Base-by-base conservation (phyloP, 1,140 invertebrate species). In the Vanessa tameamea region DNA sequence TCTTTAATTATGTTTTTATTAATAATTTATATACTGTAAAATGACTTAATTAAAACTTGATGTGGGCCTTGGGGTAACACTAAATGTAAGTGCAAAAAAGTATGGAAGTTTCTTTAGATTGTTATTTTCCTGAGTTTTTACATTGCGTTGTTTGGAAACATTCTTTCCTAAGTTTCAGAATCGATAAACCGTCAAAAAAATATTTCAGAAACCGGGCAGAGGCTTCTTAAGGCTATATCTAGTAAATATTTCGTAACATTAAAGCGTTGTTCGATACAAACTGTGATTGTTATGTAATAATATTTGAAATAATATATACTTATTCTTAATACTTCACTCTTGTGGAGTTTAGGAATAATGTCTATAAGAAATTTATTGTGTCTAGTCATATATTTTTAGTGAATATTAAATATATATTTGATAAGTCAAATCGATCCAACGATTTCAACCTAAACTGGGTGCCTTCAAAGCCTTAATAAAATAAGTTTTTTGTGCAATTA, bases 391-490 rank as follows among this genome's bases (percentile, higher is more conserved):
- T 65, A 75, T 75, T 69, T 61, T 69, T 70, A 43, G 37, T 77
- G 47, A 73, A 15, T 55, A 47, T 59, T 48, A 70, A 65, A n/a
- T 63, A 51, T 61, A 47, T 66, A 57, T 57, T 57, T 1, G 26
- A 6, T 31, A 65, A 78, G 64, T 65, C 3, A 20, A 72, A 43
- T 64, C 20, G 64, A 23, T 50, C 70, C 78, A 77, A 68, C 76
- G 73, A 79, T 69, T 50, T 43, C 75, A 61, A 50, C 31, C 13
- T 59, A 12, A 76, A 71, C 61, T 64, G 71, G 66, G 70, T 78
- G 78, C 78, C 78, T 80, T 79, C 37, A 48, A 74, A 53, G 76
- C 68, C 68, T 73, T 74, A 69, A 75, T 71, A 74, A 71, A 74
- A 74, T 51, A 67, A 61, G 47, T 59, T 68, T 31, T 74, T 70